Evolutionary conservation across 2,797 vertebrate genomes (phyloP), one percentile per base, ranked within the genome.

Genomic region (Halcyon chelicuti): DNA sequence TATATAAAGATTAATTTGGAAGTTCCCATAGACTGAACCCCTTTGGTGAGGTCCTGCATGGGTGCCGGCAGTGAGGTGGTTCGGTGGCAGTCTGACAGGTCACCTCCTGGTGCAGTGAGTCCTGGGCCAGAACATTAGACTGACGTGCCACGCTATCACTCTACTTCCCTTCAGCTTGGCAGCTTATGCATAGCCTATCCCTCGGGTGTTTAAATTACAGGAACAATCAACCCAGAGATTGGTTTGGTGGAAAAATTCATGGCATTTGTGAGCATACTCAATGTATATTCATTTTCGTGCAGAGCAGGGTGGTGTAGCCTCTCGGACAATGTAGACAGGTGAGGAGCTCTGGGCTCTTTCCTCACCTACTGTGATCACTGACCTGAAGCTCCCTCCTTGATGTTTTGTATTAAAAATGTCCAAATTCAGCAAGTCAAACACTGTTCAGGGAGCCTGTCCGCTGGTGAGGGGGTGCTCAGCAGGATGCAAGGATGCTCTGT

Each of bases 61-160:
- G 31, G 37, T 1, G 0, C 23, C 1, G 5, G 35, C 66, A 63
- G 44, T 0, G 1, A 46, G 31, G 14, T 0, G 0, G 7, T 31
- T 39, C 3, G 2, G 17, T 2, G 1, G 7, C 1, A 0, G 5
- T 19, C 40, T 55, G 40, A 52, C 12, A 21, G 31, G 40, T 73
- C 60, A 46, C 9, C 47, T 75, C 10, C 37, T 76, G 49, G 9
- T 31, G 20, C 22, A 52, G 33, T 1, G 44, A 35, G 29, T 31
- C 29, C 22, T 46, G 35, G 10, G 46, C 55, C 54, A 52, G 52
- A 15, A 20, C 19, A 12, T 0, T 11, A 37, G n/a, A 57, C 22
- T 55, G 1, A 29, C 22, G 2, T 21, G 44, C 49, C 44, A 17
- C 0, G 0, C 13, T 49, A 7, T 28, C 19, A 25, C 22, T 8